Base-by-base conservation (phyloP, 35 echinoderm and acorn worm species). In the Apostichopus parvimensis region DNA sequence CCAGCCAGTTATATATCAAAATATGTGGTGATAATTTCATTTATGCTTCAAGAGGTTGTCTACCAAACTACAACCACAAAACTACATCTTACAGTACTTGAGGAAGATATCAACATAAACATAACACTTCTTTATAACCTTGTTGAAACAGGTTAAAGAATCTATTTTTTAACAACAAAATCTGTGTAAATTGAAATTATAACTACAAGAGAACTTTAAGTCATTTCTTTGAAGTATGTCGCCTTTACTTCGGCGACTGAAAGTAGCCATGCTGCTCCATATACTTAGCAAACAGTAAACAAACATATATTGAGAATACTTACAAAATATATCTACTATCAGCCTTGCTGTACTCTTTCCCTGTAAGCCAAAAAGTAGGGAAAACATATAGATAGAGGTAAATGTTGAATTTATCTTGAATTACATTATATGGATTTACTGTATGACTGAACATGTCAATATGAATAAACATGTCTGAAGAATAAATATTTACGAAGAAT, bases 271-370 rank as follows among this genome's bases (percentile, higher is more conserved):
- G 8, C 7, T 78, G 20, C 7, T 78, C 77, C 5, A 45, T 9
- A 45, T 11, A 78, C 20, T 45, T 78, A 9, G 20, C 20, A 57
- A 54, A 57, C 55, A 4, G 10, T 18, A 55, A 82, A 1, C 12
- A 82, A 18, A 34, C 8, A 82, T 17, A 82, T 52, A 73, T 90
- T 45, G 34, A 0, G 34, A 45, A 54, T 61, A 90, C 88, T 90
- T 56, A 90, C 88, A 90, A 55, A 77, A 90, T 90, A 15, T 90
- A 90, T 45, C 88, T 34, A 11, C 88, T 90, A 77, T 90, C 88
- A 34, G 68, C 88, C 77, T 90, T 90, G 54, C 88, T 90, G 88
- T 90, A 90, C 68, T 90, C 88, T 90, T 90, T 90, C 88, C 88
- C 88, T 90, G 88, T 11, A 55, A 77, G 77, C 9, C 34, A 54